Evolutionary conservation across 2,113 vertebrate species (phyloP).

Genomic region (Planiliza haematocheilus): DNA sequence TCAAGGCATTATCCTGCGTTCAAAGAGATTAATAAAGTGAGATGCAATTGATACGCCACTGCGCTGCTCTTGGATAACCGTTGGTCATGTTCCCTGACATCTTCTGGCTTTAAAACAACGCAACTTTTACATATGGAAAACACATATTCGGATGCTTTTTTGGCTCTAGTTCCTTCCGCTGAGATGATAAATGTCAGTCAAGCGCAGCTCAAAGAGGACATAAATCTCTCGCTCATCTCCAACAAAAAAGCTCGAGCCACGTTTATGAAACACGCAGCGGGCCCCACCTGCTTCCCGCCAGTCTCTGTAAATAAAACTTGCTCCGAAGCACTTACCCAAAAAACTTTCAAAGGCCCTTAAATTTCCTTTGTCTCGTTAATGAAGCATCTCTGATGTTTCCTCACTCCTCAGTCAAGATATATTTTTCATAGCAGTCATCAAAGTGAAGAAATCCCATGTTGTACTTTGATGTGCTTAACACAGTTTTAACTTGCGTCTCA

Average conservation of each 20-base stretch:
- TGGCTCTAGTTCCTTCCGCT: slow-evolving; percentile 7
- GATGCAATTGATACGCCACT: slow-evolving; percentile 79
- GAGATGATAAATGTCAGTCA: slow-evolving; percentile 17
- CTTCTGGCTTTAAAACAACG: slow-evolving; percentile 21
- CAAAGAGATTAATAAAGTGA: slow-evolving; percentile 82
- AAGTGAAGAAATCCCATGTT: slow-evolving; percentile 75
- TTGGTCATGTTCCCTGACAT: slow-evolving; percentile 55
- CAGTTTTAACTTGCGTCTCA: slow-evolving; percentile 74
- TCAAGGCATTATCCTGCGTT: slow-evolving; percentile 77
- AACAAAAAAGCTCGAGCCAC: neutral
- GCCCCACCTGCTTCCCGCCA: slow-evolving; percentile 3
- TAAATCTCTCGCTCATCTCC: slow-evolving; percentile 4
- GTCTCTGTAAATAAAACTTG: slow-evolving; percentile 18
- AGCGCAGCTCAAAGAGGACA: neutral
- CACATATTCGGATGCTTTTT: slow-evolving; percentile 9
- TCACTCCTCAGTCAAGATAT: slow-evolving; percentile 59
- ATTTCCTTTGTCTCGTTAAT: slow-evolving; percentile 49
- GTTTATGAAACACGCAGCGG: slow-evolving; percentile 9
- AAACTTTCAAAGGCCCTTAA: slow-evolving; percentile 31
- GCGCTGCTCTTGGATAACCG: slow-evolving; percentile 53
- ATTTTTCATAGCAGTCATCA: slow-evolving; percentile 75
- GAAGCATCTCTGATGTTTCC: slow-evolving; percentile 65
- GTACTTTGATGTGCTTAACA: slow-evolving; percentile 77
- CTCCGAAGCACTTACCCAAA: slow-evolving; percentile 16
- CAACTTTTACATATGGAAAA: slow-evolving; percentile 27